These are phyloP conservation scores for Drosophila kikkawai DNA, from an alignment of 1,140 invertebrate genomes.

Conservation along the genomic window DNA sequence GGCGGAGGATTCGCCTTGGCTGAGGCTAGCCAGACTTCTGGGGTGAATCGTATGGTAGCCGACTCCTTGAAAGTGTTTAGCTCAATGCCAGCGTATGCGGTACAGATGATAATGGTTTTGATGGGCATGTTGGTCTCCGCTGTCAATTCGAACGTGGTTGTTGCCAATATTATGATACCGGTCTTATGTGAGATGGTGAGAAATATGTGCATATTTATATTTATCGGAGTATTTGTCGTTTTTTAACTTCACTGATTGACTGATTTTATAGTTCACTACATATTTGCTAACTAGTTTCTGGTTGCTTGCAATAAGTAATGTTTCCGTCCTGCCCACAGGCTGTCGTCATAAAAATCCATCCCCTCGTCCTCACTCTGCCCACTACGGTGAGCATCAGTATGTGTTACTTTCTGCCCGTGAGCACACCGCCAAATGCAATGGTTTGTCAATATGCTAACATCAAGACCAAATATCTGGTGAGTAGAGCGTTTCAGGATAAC, in stretches of 20 bases:
- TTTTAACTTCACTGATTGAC: background rate
- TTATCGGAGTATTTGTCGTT: background rate
- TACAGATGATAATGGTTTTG: conserved; percentile 85
- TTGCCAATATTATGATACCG: conserved; percentile 91
- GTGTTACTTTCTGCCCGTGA: conserved; percentile 89
- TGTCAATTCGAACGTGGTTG: conserved; percentile 92
- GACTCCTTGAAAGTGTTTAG: conserved; percentile 86
- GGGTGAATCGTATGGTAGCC: conserved; percentile 90
- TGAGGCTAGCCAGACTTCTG: conserved; percentile 90
- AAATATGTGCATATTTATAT: background rate
- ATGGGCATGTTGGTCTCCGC: conserved; percentile 88
- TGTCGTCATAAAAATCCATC: conserved; percentile 89
- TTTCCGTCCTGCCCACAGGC: conserved; percentile 77
- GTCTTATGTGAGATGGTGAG: conserved; percentile 90
- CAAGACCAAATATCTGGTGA: conserved; percentile 63
- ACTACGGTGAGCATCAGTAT: conserved; percentile 91
- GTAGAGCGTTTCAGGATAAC: background rate
- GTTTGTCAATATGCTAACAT: conserved; percentile 89
- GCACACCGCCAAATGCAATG: conserved; percentile 96
- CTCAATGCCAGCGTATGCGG: conserved; percentile 86
- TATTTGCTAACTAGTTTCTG: background rate
- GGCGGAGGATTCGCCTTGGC: conserved; percentile 95
- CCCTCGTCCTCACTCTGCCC: conserved; percentile 94
- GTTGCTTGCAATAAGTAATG: background rate
- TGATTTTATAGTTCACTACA: no score